Conservation (phyloP, 2,888 invertebrate genomes). For the Calliopum simillimum region DNA sequence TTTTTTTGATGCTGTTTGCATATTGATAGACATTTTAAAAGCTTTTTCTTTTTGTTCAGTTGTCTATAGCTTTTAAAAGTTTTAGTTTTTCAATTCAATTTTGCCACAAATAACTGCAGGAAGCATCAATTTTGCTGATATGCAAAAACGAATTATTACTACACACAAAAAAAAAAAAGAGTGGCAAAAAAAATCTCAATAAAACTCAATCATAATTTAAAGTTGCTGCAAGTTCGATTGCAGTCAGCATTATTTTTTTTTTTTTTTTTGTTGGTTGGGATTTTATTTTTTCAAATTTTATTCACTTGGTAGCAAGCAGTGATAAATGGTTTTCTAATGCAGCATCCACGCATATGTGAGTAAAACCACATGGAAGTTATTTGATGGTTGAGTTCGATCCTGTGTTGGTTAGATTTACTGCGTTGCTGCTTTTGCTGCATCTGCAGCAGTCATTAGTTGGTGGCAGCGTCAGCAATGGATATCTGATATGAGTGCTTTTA, state of each 20-base stretch:
- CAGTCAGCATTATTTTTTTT: background rate
- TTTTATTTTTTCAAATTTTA: background rate
- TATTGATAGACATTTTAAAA: too few relatives aligned
- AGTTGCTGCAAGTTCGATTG: background rate
- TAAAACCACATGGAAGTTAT: constrained; percentile 7
- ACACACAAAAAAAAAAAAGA: background rate
- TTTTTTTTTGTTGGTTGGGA: background rate
- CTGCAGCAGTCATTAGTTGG: background rate
- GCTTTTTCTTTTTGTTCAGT: too few relatives aligned
- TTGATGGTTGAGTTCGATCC: background rate
- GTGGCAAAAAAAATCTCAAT: background rate
- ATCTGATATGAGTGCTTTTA: constrained; percentile 22
- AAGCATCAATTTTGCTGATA: constrained; percentile 7
- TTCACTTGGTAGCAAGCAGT: background rate
- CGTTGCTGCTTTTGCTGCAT: too few relatives aligned
- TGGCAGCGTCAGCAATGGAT: constrained; percentile 8
- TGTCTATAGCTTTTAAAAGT: too few relatives aligned
- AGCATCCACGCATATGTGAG: constrained; percentile 24
- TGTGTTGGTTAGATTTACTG: too few relatives aligned
- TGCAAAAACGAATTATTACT: background rate
- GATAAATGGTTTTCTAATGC: constrained; percentile 28
- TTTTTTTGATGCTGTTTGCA: too few relatives aligned
- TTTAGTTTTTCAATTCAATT: too few relatives aligned
- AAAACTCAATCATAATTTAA: constrained; percentile 5
- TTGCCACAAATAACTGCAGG: too few relatives aligned